Percentiles rank a stretch among this genome's conserved stretches.
phyloP scores from a whole-genome alignment of 64 coral and sea anemone species.

The Orbicella faveolata region DNA sequence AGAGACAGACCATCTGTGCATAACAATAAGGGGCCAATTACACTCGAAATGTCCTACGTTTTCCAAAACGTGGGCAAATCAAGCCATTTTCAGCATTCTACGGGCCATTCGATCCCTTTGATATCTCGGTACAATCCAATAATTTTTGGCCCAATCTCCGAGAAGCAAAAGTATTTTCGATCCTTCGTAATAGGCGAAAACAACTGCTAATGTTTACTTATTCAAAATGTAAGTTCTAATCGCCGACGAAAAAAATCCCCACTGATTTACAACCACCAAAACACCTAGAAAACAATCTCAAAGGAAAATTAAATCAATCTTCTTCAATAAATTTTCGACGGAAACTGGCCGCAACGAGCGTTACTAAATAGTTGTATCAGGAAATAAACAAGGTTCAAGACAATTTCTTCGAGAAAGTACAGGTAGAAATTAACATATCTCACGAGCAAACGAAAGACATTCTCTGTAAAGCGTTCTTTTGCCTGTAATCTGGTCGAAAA shows the following conservation, averaged over 20 bases:
- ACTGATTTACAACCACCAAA: slow-evolving; percentile 19
- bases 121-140: not conserved
- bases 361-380: slow-evolving; percentile 2
- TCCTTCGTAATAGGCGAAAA: slow-evolving; percentile 12
- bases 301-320: slow-evolving; percentile 19
- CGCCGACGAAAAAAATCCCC: slow-evolving; percentile 2
- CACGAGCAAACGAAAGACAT: not conserved
- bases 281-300: not conserved
- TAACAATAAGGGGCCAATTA: slow-evolving; percentile 36
- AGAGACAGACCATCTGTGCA: slow-evolving; percentile 43
- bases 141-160: not conserved
- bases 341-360: not conserved
- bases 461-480: slow-evolving; percentile 27
- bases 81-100: slow-evolving; percentile 4
- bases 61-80: slow-evolving; percentile 1
- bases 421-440: slow-evolving; percentile 43
- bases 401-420: slow-evolving; percentile 42
- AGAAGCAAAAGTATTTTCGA: slow-evolving; percentile 16
- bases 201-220: slow-evolving; percentile 48
- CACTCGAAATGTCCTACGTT: slow-evolving; percentile 21
- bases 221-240: slow-evolving; percentile 48
- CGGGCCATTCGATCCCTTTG: not conserved
- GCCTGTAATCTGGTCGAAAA: not conserved
- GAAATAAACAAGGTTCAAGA: slow-evolving; percentile 18
- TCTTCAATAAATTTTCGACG: not conserved